Evolutionary conservation across 2,888 invertebrate species (phyloP).

Genomic region (Acrobasis consociella): DNA sequence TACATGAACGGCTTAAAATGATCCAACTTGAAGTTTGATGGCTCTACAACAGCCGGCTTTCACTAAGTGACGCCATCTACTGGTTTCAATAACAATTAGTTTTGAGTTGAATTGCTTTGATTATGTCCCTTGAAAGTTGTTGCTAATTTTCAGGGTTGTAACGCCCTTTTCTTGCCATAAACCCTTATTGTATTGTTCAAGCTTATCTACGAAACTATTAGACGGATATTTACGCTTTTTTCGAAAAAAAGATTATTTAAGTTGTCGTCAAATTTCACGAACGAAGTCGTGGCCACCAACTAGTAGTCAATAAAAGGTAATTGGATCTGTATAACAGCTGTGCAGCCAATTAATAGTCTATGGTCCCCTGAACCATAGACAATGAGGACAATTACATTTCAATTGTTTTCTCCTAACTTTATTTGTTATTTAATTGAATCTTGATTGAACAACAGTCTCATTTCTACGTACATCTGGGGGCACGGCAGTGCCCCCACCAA

Average conservation of each 20-base stretch:
- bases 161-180: too few relatives aligned
- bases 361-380: slow-evolving; percentile 6
- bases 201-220: too few relatives aligned
- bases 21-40: slow-evolving; percentile 10
- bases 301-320: slow-evolving; percentile 63
- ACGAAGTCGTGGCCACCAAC: slow-evolving; percentile 32
- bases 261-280: too few relatives aligned
- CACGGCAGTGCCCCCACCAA: too few relatives aligned
- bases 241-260: too few relatives aligned
- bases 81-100: slow-evolving; percentile 1
- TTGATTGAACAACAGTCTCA: background rate
- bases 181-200: too few relatives aligned
- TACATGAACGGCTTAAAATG: slow-evolving; percentile 2
- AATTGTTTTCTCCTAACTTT: background rate
- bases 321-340: slow-evolving; percentile 58
- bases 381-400: background rate
- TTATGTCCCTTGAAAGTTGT: background rate
- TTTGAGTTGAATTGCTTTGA: slow-evolving; percentile 1
- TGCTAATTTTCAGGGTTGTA: background rate
- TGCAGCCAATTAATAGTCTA: slow-evolving; percentile 30
- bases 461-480: too few relatives aligned
- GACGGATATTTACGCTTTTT: too few relatives aligned
- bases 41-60: slow-evolving; percentile 1
- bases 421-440: background rate
- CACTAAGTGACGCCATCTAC: background rate